These are phyloP conservation scores for Neopipo cinnamomea DNA, from an alignment of 2,113 vertebrate genomes.

Conservation along the genomic window DNA sequence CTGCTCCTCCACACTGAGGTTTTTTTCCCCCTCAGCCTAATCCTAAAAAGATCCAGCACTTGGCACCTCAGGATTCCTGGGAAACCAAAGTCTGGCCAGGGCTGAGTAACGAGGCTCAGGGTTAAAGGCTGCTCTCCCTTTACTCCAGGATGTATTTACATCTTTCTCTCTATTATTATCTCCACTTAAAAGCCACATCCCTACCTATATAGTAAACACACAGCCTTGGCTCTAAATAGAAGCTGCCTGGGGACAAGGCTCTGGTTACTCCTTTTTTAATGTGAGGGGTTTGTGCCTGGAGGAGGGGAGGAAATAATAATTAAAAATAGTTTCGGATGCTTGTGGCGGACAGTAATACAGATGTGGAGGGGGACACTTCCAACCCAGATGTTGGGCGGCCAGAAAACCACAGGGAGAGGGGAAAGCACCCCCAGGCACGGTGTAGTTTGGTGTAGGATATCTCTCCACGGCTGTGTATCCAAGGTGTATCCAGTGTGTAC, in stretches of 20 bases:
- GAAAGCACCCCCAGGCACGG: rapidly evolving
- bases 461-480: background rate
- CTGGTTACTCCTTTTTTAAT: conserved; percentile 31
- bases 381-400: background rate
- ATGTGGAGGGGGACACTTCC: background rate
- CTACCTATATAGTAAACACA: conserved; percentile 33
- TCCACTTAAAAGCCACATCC: conserved; percentile 32
- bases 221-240: conserved; percentile 18
- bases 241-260: background rate
- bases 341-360: background rate
- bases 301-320: background rate
- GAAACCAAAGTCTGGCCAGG: background rate
- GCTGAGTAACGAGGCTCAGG: background rate
- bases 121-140: background rate
- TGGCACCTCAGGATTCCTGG: background rate
- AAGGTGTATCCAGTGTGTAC: background rate
- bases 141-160: conserved; percentile 4
- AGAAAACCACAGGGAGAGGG: background rate
- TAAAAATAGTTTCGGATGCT: background rate
- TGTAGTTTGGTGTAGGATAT: background rate
- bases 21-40: background rate
- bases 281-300: rapidly evolving
- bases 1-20: background rate
- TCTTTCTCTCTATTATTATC: conserved; percentile 33
- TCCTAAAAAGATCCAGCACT: background rate